Percentiles rank a stretch among this genome's conserved stretches.
Conservation (phyloP, 2,113 vertebrate genomes). For the Pycnonotus jocosus region DNA sequence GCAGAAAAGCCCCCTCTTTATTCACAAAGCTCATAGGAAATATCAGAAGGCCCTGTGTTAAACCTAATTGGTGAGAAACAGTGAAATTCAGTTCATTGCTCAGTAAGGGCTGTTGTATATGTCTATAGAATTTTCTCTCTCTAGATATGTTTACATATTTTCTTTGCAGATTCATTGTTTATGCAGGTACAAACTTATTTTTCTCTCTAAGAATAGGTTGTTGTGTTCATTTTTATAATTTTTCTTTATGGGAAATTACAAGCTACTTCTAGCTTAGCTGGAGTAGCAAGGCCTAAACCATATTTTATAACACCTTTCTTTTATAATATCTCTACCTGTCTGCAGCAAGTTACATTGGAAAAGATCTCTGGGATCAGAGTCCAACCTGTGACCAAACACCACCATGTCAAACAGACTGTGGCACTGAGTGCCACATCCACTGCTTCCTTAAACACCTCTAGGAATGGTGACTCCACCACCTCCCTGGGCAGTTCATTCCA, state of each 20-base stretch:
- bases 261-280: background rate
- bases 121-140: background rate
- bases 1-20: background rate
- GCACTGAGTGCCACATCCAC: background rate
- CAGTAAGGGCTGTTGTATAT: background rate
- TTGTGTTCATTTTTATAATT: background rate
- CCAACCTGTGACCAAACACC: background rate
- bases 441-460: background rate
- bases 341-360: background rate
- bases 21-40: background rate
- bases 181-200: background rate
- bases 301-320: background rate
- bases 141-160: background rate
- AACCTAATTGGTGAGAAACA: background rate
- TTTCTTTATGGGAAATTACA: background rate
- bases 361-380: background rate
- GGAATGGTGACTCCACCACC: background rate
- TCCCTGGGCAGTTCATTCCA: background rate
- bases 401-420: no score
- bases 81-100: background rate
- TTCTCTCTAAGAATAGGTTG: background rate
- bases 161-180: background rate
- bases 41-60: background rate
- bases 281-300: background rate
- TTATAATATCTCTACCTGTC: background rate